These are phyloP conservation scores for Bugulina stolonifera DNA, from an alignment of 2,888 invertebrate genomes.

Conservation along the genomic window DNA sequence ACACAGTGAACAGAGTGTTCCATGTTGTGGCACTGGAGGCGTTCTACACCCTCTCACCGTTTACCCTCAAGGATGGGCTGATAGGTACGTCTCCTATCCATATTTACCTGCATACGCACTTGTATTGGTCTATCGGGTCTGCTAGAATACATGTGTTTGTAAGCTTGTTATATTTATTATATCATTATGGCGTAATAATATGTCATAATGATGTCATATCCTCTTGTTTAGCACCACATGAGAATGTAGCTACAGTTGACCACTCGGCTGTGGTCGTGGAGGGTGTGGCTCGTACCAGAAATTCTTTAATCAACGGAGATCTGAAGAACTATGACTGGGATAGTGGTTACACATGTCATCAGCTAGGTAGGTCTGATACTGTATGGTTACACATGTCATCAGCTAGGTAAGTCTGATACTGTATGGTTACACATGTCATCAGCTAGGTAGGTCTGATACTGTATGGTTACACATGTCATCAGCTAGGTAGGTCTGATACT, in stretches of 20 bases:
- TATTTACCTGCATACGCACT: too few relatives aligned
- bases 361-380: slow-evolving; percentile 57
- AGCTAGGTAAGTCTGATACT: too few relatives aligned
- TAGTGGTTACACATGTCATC: slow-evolving; percentile 94
- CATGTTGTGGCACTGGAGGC: slow-evolving; percentile 90
- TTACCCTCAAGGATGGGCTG: slow-evolving; percentile 67
- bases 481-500: too few relatives aligned
- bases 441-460: too few relatives aligned
- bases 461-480: too few relatives aligned
- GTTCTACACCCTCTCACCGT: slow-evolving; percentile 70
- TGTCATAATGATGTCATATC: too few relatives aligned
- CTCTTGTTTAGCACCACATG: slow-evolving; percentile 61
- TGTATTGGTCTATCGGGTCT: too few relatives aligned
- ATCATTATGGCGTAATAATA: too few relatives aligned
- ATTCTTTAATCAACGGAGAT: slow-evolving; percentile 92
- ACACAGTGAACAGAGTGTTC: slow-evolving; percentile 88
- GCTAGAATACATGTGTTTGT: too few relatives aligned
- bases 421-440: too few relatives aligned
- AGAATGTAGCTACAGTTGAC: slow-evolving; percentile 86
- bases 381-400: too few relatives aligned
- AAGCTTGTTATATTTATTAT: too few relatives aligned
- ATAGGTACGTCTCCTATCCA: slow-evolving; percentile 54
- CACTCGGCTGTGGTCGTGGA: slow-evolving; percentile 89
- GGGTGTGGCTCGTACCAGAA: slow-evolving; percentile 85
- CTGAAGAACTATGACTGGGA: slow-evolving; percentile 96